These are phyloP conservation scores for Podarcis lilfordi DNA, from an alignment of 2,797 vertebrate species.

Conservation along the genomic window DNA sequence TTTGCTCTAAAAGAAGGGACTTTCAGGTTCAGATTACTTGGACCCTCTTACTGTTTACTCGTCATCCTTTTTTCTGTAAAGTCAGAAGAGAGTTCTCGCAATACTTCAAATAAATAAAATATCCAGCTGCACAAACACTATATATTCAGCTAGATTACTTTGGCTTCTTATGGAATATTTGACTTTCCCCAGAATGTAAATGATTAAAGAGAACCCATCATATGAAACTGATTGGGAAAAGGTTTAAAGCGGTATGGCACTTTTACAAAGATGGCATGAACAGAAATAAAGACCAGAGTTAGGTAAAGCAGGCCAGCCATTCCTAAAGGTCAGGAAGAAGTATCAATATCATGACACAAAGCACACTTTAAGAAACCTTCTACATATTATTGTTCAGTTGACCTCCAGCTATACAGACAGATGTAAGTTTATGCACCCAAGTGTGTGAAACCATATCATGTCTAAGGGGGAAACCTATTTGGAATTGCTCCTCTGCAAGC, in stretches of 20 bases:
- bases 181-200: conserved; percentile 78
- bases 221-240: conserved; percentile 72
- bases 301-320: conserved; percentile 42
- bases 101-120: conserved; percentile 91
- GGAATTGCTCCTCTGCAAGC: neutral
- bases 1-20: conserved; percentile 80
- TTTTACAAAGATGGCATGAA: conserved; percentile 52
- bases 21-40: conserved; percentile 85
- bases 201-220: conserved; percentile 78
- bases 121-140: conserved; percentile 95
- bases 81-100: conserved; percentile 88
- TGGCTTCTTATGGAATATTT: conserved; percentile 81
- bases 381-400: conserved; percentile 41
- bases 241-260: conserved; percentile 68
- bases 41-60: conserved; percentile 83
- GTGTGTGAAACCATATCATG: neutral
- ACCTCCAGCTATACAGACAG: neutral
- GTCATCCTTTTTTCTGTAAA: conserved; percentile 77
- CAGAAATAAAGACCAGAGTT: conserved; percentile 49
- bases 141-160: conserved; percentile 80
- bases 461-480: neutral
- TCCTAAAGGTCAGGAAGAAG: conserved; percentile 44
- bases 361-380: conserved; percentile 41
- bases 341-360: conserved; percentile 37
- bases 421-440: neutral